Conservation (phyloP, 1,140 invertebrate species). For the Phortica variegata region DNA sequence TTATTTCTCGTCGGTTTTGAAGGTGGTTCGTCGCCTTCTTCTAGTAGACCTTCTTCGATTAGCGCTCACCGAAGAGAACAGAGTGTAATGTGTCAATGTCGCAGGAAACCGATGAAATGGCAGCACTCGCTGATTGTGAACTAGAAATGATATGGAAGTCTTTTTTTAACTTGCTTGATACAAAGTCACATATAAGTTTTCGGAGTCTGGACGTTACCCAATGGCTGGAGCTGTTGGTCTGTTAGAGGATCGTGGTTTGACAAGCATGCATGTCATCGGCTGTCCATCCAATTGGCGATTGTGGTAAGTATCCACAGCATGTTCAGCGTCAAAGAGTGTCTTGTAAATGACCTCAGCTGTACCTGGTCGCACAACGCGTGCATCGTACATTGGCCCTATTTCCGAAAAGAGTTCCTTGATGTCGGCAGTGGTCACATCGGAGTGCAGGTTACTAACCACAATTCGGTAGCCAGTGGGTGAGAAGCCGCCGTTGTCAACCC, state of each 20-base stretch:
- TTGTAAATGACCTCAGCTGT: slow-evolving; percentile 89
- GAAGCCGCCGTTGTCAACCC: slow-evolving; percentile 25
- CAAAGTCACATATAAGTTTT: neutral
- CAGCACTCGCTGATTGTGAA: slow-evolving; percentile 40
- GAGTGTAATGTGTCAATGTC: slow-evolving; percentile 45
- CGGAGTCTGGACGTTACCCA: slow-evolving; percentile 22
- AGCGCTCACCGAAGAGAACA: slow-evolving; percentile 42
- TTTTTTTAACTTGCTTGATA: neutral
- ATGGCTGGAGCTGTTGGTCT: slow-evolving; percentile 61
- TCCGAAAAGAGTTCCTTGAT: slow-evolving; percentile 93
- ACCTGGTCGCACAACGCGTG: slow-evolving; percentile 79
- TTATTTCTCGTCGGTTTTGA: no score
- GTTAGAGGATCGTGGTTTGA: slow-evolving; percentile 69
- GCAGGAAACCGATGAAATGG: slow-evolving; percentile 36
- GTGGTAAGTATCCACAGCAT: slow-evolving; percentile 88
- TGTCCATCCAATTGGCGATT: slow-evolving; percentile 85
- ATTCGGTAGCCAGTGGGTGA: slow-evolving; percentile 67
- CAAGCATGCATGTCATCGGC: slow-evolving; percentile 78
- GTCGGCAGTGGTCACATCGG: slow-evolving; percentile 82
- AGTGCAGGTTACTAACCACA: slow-evolving; percentile 84
- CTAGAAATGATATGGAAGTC: slow-evolving; percentile 4
- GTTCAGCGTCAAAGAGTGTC: slow-evolving; percentile 78
- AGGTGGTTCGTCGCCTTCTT: no score
- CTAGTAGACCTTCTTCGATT: no score
- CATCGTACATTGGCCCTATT: slow-evolving; percentile 81